A percentile compares a stretch with the other conserved stretches of the same genome.
Conservation (phyloP, 2,888 invertebrate genomes). For the Chrysolina haemoptera region DNA sequence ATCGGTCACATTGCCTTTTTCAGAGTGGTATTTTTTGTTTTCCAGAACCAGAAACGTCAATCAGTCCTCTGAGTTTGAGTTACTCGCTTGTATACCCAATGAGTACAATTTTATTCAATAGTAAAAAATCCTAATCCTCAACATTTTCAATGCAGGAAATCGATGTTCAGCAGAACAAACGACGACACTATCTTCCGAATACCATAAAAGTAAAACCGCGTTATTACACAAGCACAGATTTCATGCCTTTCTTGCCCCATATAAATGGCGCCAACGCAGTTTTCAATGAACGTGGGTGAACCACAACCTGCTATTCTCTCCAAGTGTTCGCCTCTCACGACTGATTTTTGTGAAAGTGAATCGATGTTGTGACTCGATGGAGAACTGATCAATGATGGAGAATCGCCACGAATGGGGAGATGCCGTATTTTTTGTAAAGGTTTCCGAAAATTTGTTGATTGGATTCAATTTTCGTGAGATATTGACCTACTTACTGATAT, state of each 20-base stretch:
- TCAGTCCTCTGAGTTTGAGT: too few species aligned
- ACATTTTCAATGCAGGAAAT: background rate
- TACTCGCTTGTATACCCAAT: too few species aligned
- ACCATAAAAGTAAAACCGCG: slow-evolving; percentile 35
- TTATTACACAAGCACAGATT: slow-evolving; percentile 37
- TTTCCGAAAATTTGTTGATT: background rate
- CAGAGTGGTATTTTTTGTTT: too few species aligned
- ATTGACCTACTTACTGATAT: too few species aligned
- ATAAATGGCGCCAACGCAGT: slow-evolving; percentile 45
- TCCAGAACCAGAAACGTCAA: too few species aligned
- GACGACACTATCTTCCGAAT: slow-evolving; percentile 14
- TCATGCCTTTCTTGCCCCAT: slow-evolving; percentile 41
- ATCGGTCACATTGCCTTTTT: too few species aligned
- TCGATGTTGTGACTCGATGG: background rate
- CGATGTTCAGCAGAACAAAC: background rate
- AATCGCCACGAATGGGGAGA: background rate
- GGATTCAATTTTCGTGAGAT: background rate
- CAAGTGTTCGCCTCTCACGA: slow-evolving; percentile 15
- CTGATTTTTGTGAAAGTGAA: slow-evolving; percentile 18
- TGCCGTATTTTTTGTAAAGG: background rate
- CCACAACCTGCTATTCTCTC: slow-evolving; percentile 21
- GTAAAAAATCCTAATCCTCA: background rate
- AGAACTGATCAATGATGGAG: background rate
- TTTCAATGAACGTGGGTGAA: slow-evolving; percentile 41
- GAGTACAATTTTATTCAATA: background rate